Conservation (phyloP, 2,888 invertebrate genomes). For the Campopleginae sp. region DNA sequence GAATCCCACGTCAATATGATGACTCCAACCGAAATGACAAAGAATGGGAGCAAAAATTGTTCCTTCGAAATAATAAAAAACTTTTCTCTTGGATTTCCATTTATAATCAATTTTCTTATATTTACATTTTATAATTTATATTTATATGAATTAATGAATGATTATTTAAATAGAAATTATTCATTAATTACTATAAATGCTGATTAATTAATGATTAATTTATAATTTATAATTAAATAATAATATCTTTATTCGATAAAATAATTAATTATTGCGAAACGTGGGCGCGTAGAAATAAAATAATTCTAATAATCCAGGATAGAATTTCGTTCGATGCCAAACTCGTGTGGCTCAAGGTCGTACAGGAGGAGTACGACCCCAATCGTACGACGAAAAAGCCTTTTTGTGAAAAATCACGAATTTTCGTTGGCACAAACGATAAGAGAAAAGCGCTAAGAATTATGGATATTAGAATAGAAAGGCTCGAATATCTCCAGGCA, state of each 20-base stretch:
- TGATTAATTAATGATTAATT: background rate
- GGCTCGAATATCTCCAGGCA: constrained; percentile 66
- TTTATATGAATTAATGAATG: too few species aligned
- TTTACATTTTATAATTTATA: too few species aligned
- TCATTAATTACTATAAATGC: too few species aligned
- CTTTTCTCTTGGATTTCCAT: background rate
- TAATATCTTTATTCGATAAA: background rate
- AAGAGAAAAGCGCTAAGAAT: background rate
- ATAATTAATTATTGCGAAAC: background rate
- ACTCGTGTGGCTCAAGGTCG: background rate
- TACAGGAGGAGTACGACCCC: background rate
- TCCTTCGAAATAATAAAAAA: background rate
- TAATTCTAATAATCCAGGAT: background rate
- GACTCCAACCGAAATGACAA: constrained; percentile 16
- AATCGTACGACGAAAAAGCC: background rate
- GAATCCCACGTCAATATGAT: constrained; percentile 25
- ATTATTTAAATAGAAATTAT: too few species aligned
- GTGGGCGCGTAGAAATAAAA: background rate
- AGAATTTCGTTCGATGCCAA: background rate
- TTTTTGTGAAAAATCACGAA: too few species aligned
- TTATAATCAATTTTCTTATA: too few species aligned
- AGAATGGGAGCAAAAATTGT: background rate
- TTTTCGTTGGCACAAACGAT: background rate
- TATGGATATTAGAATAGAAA: constrained; percentile 1
- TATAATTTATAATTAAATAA: too few species aligned